Conservation (phyloP, 2,888 invertebrate genomes). For the Yponomeuta sedellus region DNA sequence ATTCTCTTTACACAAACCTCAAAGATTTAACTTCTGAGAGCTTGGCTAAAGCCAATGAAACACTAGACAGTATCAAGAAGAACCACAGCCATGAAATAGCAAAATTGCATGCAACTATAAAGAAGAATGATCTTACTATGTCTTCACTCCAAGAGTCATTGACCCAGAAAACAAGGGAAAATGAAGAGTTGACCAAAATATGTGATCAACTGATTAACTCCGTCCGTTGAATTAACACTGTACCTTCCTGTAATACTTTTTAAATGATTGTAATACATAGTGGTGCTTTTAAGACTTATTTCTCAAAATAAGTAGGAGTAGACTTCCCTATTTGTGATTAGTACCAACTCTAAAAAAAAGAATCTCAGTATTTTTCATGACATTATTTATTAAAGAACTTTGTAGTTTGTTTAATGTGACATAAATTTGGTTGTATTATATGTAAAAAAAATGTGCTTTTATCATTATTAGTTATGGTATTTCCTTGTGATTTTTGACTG, state of each 20-base stretch:
- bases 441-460: background rate
- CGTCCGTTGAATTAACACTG: slow-evolving; percentile 38
- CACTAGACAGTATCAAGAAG: slow-evolving; percentile 83
- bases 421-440: background rate
- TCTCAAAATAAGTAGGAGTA: background rate
- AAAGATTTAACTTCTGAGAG: slow-evolving; percentile 91
- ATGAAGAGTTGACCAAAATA: slow-evolving; percentile 90
- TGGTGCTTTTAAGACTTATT: slow-evolving; percentile 6
- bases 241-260: background rate
- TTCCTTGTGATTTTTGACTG: background rate
- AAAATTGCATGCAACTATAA: slow-evolving; percentile 88
- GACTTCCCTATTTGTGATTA: background rate
- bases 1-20: slow-evolving; percentile 87
- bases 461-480: background rate
- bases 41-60: slow-evolving; percentile 83
- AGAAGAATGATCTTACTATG: slow-evolving; percentile 90
- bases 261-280: background rate
- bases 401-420: slow-evolving; percentile 3
- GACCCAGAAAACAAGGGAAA: slow-evolving; percentile 91
- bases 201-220: slow-evolving; percentile 92
- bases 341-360: background rate
- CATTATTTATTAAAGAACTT: background rate
- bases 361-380: slow-evolving; percentile 15
- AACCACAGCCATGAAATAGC: slow-evolving; percentile 86
- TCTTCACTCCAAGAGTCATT: slow-evolving; percentile 88